Evolutionary conservation across 2,888 invertebrate genomes (phyloP).

Genomic region (Pecten maximus): DNA sequence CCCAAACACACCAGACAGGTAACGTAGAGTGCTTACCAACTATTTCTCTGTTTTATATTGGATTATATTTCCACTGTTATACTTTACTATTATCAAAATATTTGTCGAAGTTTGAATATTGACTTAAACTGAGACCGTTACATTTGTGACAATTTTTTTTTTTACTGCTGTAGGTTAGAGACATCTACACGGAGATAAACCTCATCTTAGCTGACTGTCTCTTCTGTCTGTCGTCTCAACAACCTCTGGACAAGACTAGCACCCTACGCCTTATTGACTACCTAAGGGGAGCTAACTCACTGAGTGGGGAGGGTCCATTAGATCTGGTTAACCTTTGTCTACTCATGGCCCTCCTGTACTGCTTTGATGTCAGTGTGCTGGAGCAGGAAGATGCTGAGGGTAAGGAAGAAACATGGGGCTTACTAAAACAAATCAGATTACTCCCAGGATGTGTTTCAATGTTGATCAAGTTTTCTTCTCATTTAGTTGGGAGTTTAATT

Average conservation of each 20-base stretch:
- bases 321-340: conserved; percentile 91
- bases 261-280: conserved; percentile 84
- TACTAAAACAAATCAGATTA: too few species aligned
- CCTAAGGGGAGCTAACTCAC: conserved; percentile 70
- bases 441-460: too few species aligned
- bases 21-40: neutral
- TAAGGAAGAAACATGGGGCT: conserved; percentile 60
- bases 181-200: conserved; percentile 90
- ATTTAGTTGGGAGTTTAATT: too few species aligned
- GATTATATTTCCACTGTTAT: too few species aligned
- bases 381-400: conserved; percentile 81
- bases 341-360: conserved; percentile 92
- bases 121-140: too few species aligned
- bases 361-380: conserved; percentile 91
- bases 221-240: conserved; percentile 90
- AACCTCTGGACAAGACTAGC: conserved; percentile 88
- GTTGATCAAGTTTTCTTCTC: too few species aligned
- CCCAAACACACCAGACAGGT: conserved; percentile 92
- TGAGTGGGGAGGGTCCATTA: conserved; percentile 87
- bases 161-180: conserved; percentile 83
- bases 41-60: too few species aligned
- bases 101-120: neutral
- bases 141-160: neutral
- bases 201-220: conserved; percentile 89
- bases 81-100: neutral